A percentile compares a stretch with the other conserved stretches of the same genome.
Evolutionary conservation across 2,888 invertebrate genomes (phyloP).

Genomic region (Mesochorus sp.): DNA sequence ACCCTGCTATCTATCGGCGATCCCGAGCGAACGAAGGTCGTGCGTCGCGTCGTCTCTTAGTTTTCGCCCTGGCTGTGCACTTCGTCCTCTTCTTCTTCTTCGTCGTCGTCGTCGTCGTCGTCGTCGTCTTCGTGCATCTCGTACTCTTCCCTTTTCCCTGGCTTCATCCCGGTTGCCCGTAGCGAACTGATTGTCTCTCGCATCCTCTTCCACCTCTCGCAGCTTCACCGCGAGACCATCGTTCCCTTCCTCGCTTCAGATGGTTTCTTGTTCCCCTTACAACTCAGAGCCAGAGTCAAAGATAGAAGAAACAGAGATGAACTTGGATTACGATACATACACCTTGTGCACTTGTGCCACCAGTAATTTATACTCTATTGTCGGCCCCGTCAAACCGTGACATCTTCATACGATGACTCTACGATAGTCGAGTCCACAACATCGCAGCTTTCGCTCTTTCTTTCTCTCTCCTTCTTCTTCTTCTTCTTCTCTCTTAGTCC

Average conservation of each 20-base stretch:
- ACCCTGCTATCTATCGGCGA: conserved; percentile 66
- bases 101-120: conserved; percentile 54
- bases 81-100: conserved; percentile 32
- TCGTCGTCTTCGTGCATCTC: conserved; percentile 57
- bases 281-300: not conserved
- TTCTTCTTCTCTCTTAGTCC: not conserved
- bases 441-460: conserved; percentile 20
- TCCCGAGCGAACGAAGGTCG: conserved; percentile 62
- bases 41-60: conserved; percentile 58
- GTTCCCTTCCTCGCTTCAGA: conserved; percentile 2
- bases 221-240: conserved; percentile 15
- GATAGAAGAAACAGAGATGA: conserved; percentile 1
- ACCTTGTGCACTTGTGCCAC: conserved; percentile 65
- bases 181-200: conserved; percentile 36
- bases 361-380: conserved; percentile 77
- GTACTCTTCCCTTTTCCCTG: conserved; percentile 32
- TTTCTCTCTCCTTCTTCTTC: not conserved
- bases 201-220: conserved; percentile 32
- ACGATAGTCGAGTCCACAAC: conserved; percentile 46
- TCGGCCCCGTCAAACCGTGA: conserved; percentile 74
- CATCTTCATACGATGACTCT: conserved; percentile 72
- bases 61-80: conserved; percentile 29
- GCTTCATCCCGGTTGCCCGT: conserved; percentile 3
- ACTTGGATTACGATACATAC: conserved; percentile 52
- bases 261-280: not conserved